Evolutionary conservation across 2,113 vertebrate genomes (phyloP).

Genomic region (Archocentrus centrarchus): DNA sequence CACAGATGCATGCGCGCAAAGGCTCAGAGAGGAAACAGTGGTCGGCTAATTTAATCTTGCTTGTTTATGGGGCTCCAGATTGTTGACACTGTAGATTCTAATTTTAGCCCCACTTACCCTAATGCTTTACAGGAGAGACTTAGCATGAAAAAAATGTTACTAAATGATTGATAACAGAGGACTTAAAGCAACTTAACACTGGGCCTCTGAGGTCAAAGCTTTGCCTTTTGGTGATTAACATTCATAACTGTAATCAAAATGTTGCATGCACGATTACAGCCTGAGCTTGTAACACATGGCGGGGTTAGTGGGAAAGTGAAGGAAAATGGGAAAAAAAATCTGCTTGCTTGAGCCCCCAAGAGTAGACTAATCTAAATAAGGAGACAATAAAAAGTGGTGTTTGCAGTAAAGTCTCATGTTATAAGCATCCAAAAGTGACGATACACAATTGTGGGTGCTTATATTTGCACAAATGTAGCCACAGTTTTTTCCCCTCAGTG

Average conservation of each 20-base stretch:
- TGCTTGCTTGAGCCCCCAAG: too few relatives aligned
- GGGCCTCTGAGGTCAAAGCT: neutral
- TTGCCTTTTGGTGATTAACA: neutral
- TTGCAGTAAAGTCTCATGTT: neutral
- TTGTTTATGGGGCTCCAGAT: constrained; percentile 56
- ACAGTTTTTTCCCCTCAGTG: neutral
- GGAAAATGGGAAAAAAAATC: neutral
- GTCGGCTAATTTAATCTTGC: constrained; percentile 51
- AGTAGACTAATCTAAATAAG: neutral
- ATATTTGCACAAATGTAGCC: neutral
- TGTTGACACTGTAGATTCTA: constrained; percentile 61
- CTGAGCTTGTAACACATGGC: neutral
- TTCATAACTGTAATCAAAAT: constrained; percentile 1
- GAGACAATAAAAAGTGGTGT: neutral
- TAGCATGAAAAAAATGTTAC: neutral
- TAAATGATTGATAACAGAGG: neutral
- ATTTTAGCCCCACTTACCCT: constrained; percentile 56
- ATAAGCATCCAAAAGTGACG: neutral
- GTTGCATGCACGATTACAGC: neutral
- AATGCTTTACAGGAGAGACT: constrained; percentile 15
- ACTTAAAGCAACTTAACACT: neutral
- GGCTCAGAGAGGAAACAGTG: constrained; percentile 45
- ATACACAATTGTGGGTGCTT: neutral
- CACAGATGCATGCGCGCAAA: neutral
- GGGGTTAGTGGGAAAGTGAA: neutral